These are phyloP conservation scores for Squalus acanthias DNA, from an alignment of 2,797 vertebrate species.

Conservation along the genomic window DNA sequence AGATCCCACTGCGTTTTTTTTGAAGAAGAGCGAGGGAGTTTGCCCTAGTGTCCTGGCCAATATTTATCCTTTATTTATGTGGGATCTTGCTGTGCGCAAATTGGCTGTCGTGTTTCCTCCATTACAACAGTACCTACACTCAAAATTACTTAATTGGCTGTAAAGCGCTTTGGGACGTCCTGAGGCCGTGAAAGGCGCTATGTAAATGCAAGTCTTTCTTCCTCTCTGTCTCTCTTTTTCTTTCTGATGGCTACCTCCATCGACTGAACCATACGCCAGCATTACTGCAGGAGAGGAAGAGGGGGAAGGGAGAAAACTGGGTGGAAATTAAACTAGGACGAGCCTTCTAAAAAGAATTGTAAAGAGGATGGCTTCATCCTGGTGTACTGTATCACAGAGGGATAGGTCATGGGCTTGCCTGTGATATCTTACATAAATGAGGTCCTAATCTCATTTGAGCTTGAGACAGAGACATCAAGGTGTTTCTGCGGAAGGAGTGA, in stretches of 20 bases:
- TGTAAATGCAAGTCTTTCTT: background rate
- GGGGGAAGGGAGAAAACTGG: no score
- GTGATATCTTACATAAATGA: background rate
- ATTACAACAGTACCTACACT: background rate
- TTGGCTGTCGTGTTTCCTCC: background rate
- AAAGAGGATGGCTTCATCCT: background rate
- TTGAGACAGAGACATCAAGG: background rate
- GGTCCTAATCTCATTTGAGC: background rate
- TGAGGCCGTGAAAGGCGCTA: background rate
- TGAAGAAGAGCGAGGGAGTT: background rate
- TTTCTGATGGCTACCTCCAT: background rate
- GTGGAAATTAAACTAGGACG: background rate
- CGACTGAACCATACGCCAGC: background rate
- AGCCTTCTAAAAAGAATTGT: background rate
- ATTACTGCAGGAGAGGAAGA: background rate
- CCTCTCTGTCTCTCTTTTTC: no score
- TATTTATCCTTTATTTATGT: background rate
- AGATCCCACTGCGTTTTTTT: background rate
- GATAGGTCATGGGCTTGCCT: background rate
- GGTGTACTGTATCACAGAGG: background rate
- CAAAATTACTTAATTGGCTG: background rate
- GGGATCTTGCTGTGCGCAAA: background rate
- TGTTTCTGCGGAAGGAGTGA: background rate
- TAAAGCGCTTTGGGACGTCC: background rate
- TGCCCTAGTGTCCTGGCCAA: background rate